These are phyloP conservation scores for Colletes collaris DNA, from an alignment of 2,888 invertebrate species.

Conservation along the genomic window DNA sequence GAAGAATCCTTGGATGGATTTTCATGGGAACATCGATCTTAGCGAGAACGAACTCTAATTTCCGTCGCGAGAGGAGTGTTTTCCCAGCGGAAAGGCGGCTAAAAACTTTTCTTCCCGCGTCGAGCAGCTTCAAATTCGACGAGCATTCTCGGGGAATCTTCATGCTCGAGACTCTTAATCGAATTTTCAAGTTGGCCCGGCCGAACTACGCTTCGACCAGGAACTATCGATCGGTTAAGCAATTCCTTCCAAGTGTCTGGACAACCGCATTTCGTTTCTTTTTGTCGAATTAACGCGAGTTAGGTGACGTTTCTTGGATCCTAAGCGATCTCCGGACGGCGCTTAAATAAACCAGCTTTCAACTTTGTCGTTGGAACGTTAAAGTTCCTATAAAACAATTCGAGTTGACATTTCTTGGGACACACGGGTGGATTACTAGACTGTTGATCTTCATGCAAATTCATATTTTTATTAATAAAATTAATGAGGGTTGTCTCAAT, in stretches of 20 bases:
- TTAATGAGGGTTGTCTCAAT: too few species aligned
- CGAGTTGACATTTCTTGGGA: too few species aligned
- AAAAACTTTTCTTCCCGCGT: constrained; percentile 36
- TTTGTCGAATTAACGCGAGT: background rate
- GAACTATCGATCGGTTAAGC: constrained; percentile 38
- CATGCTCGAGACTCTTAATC: constrained; percentile 44
- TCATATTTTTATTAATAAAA: too few species aligned
- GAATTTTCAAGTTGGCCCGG: constrained; percentile 51
- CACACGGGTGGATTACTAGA: too few species aligned
- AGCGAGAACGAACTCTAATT: too few species aligned
- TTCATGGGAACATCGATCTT: too few species aligned
- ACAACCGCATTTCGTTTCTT: constrained; percentile 6
- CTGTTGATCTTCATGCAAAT: too few species aligned
- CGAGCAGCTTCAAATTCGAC: constrained; percentile 47
- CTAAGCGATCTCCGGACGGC: too few species aligned
- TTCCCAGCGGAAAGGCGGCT: constrained; percentile 9
- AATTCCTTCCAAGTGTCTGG: constrained; percentile 15
- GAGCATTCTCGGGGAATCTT: constrained; percentile 44
- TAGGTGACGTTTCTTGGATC: background rate
- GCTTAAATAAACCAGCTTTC: too few species aligned
- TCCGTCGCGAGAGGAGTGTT: background rate
- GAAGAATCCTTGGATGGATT: too few species aligned
- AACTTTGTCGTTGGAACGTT: too few species aligned
- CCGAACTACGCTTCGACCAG: constrained; percentile 39
- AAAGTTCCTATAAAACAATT: too few species aligned